Conservation (phyloP, 2,113 vertebrate species). For the Oreochromis tanganicae region DNA sequence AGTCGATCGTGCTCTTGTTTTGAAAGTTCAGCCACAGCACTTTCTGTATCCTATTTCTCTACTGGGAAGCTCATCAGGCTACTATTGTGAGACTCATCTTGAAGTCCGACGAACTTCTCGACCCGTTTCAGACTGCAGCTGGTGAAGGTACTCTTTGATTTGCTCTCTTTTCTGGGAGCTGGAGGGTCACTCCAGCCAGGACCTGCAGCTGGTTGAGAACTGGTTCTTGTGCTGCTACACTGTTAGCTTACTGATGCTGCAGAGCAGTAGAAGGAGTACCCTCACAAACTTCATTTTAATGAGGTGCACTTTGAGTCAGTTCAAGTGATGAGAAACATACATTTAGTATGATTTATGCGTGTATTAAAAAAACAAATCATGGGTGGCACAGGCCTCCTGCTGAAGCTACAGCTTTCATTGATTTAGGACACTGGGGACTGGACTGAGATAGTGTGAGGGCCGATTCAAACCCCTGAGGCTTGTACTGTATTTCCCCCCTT, state of each 20-base stretch:
- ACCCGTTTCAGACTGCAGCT: background rate
- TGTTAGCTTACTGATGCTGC: background rate
- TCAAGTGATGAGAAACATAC: background rate
- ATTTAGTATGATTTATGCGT: background rate
- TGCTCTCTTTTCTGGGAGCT: background rate
- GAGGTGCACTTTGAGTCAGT: background rate
- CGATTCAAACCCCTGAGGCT: background rate
- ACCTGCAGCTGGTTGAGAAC: background rate
- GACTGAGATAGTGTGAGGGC: background rate
- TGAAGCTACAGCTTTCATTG: background rate
- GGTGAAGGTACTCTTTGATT: background rate
- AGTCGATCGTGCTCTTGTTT: background rate
- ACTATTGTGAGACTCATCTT: background rate
- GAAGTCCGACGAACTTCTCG: background rate
- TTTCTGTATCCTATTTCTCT: background rate
- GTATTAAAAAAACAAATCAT: background rate
- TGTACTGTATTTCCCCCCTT: background rate
- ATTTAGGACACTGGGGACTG: background rate
- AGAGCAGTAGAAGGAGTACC: background rate
- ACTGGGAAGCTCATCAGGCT: background rate
- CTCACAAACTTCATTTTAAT: background rate
- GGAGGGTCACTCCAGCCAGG: background rate
- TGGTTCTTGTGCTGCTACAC: background rate
- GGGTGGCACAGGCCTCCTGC: background rate
- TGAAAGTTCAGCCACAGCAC: background rate